phyloP scores from a whole-genome alignment of 2,113 vertebrate species.

The Prochilodus magdalenae region DNA sequence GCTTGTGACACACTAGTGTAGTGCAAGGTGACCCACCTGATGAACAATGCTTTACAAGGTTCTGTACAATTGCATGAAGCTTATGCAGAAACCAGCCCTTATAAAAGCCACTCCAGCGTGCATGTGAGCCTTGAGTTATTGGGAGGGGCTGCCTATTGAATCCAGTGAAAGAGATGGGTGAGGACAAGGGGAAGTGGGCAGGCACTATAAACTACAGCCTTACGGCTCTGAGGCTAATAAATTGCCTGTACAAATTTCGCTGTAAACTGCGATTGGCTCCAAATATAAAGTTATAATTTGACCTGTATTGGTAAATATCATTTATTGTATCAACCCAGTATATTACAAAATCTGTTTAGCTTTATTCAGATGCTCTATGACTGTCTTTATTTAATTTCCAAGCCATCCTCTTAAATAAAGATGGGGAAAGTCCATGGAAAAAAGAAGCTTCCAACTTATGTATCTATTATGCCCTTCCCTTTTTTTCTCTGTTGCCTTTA shows the following conservation, averaged over 20 bases:
- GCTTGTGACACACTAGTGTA: background rate
- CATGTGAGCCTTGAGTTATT: background rate
- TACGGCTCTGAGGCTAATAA: background rate
- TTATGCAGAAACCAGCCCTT: constrained; percentile 28
- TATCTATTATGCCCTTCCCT: no score
- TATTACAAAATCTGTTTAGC: no score
- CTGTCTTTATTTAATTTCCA: no score
- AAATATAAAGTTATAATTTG: constrained; percentile 3
- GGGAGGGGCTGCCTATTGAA: constrained; percentile 1
- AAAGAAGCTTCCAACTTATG: no score
- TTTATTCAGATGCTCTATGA: no score
- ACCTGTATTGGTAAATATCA: background rate
- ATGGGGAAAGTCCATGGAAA: no score
- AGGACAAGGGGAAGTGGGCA: background rate
- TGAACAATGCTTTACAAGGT: constrained; percentile 39
- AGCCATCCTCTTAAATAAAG: no score
- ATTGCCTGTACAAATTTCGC: background rate
- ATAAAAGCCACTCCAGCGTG: constrained; percentile 21
- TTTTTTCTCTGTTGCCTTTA: no score
- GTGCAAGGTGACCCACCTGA: constrained; percentile 35
- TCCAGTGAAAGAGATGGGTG: constrained; percentile 19
- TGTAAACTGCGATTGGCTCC: constrained; percentile 9
- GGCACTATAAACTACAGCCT: background rate
- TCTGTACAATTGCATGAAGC: background rate
- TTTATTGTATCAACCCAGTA: background rate